phyloP scores from a whole-genome alignment of 1,140 invertebrate species.

The Frieseomelitta varia region DNA sequence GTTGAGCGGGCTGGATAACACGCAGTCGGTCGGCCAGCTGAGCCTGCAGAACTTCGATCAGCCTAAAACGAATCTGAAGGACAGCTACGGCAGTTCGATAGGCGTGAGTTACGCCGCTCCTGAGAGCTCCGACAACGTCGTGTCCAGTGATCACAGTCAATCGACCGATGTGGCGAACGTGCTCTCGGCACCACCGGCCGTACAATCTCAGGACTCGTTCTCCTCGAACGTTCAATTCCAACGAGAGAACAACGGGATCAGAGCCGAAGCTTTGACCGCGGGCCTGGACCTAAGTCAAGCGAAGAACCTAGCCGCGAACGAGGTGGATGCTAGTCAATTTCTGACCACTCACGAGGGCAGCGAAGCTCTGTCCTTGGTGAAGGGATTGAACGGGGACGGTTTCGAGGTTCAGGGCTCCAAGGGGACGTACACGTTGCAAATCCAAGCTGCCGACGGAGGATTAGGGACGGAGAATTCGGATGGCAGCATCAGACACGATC shows the following conservation, averaged over 20 bases:
- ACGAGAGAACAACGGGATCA: slow-evolving; percentile 32
- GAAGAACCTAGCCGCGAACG: slow-evolving; percentile 64
- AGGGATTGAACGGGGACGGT: slow-evolving; percentile 77
- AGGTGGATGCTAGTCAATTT: slow-evolving; percentile 73
- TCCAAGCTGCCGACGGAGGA: slow-evolving; percentile 84
- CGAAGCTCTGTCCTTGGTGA: slow-evolving; percentile 71
- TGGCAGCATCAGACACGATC: slow-evolving; percentile 85
- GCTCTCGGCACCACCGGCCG: not conserved
- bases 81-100: slow-evolving; percentile 77
- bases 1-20: slow-evolving; percentile 55
- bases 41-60: slow-evolving; percentile 69
- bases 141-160: slow-evolving; percentile 19
- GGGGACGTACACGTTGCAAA: slow-evolving; percentile 88
- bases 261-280: slow-evolving; percentile 66
- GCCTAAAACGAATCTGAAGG: slow-evolving; percentile 71
- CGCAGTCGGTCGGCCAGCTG: slow-evolving; percentile 72
- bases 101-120: slow-evolving; percentile 61
- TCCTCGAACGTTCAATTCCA: slow-evolving; percentile 24
- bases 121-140: slow-evolving; percentile 54
- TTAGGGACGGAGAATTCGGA: slow-evolving; percentile 78
- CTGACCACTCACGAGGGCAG: slow-evolving; percentile 70
- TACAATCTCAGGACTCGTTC: slow-evolving; percentile 48
- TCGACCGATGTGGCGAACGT: slow-evolving; percentile 41
- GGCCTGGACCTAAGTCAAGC: slow-evolving; percentile 63
- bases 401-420: slow-evolving; percentile 85